Percentiles rank a stretch among this genome's conserved stretches.
These are phyloP conservation scores for Myotis yumanensis DNA, from an alignment of 2,113 vertebrate species.

Conservation along the genomic window DNA sequence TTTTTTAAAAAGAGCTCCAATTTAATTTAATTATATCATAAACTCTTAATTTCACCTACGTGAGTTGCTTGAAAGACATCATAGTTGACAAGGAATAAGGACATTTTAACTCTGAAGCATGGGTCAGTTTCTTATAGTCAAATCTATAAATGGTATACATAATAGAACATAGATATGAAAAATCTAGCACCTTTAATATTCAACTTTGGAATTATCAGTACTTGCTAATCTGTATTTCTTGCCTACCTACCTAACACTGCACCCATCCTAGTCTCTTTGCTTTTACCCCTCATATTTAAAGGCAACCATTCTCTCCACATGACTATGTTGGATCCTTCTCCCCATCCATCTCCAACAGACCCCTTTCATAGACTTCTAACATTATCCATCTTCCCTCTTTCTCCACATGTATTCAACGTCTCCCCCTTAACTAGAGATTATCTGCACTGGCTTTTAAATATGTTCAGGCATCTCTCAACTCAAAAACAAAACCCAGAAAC, in stretches of 20 bases:
- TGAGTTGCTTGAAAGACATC: conserved; percentile 19
- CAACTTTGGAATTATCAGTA: not conserved
- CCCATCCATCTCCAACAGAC: not conserved
- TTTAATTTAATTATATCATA: conserved; percentile 11
- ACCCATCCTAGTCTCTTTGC: not conserved
- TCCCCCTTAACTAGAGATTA: not conserved
- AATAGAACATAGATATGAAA: not conserved
- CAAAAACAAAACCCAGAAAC: not conserved
- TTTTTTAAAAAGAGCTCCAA: not conserved
- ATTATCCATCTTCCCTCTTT: not conserved
- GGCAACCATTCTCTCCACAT: not conserved
- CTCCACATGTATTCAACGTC: not conserved
- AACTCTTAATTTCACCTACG: not conserved
- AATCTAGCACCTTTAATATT: not conserved
- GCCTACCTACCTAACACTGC: not conserved
- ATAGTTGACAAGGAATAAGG: not conserved
- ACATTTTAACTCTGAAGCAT: not conserved
- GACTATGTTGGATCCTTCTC: not conserved
- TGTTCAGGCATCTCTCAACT: not conserved
- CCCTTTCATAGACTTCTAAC: not conserved
- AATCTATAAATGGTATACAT: not conserved
- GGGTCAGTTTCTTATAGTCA: not conserved
- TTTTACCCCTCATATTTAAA: not conserved
- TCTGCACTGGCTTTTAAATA: not conserved
- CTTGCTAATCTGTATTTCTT: not conserved